phyloP scores from a whole-genome alignment of 2,797 vertebrate species.

The Tokudaia tokunoshimensis region DNA sequence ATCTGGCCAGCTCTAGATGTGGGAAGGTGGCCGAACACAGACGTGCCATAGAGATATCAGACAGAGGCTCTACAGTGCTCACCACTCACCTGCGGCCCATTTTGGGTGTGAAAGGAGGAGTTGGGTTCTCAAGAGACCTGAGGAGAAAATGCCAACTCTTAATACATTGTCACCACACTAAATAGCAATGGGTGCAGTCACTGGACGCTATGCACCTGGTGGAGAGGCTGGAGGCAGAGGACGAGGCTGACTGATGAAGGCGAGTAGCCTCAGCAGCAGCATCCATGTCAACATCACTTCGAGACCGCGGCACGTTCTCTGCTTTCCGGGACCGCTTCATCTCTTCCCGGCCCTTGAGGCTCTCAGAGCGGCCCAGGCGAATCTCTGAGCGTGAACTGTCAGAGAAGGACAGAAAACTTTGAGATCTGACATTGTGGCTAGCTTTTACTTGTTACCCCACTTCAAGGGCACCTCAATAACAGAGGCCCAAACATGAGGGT shows the following conservation, averaged over 20 bases:
- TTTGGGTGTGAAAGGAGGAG: conserved; percentile 96
- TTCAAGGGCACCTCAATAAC: background rate
- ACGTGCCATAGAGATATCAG: background rate
- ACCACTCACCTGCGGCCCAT: conserved; percentile 93
- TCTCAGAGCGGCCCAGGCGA: conserved; percentile 95
- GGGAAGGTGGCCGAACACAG: background rate
- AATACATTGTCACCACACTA: accelerated
- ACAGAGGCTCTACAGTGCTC: background rate
- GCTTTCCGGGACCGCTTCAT: conserved; percentile 92
- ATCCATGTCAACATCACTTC: conserved; percentile 97
- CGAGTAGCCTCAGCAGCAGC: conserved; percentile 92
- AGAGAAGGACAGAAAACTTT: background rate
- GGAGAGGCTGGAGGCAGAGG: conserved; percentile 94
- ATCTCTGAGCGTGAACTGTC: conserved; percentile 89
- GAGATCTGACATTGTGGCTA: background rate
- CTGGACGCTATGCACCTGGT: conserved; percentile 88
- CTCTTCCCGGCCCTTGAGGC: conserved; percentile 95
- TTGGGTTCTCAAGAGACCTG: conserved; percentile 97
- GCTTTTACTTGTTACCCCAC: background rate
- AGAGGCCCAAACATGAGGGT: background rate
- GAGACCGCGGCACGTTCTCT: conserved; percentile 94
- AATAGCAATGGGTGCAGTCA: accelerated
- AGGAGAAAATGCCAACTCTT: conserved; percentile 64
- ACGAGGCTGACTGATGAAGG: conserved; percentile 93
- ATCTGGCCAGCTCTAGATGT: background rate